These are phyloP conservation scores for Spinus olivaceus DNA, from an alignment of 2,797 vertebrate species.

Conservation along the genomic window DNA sequence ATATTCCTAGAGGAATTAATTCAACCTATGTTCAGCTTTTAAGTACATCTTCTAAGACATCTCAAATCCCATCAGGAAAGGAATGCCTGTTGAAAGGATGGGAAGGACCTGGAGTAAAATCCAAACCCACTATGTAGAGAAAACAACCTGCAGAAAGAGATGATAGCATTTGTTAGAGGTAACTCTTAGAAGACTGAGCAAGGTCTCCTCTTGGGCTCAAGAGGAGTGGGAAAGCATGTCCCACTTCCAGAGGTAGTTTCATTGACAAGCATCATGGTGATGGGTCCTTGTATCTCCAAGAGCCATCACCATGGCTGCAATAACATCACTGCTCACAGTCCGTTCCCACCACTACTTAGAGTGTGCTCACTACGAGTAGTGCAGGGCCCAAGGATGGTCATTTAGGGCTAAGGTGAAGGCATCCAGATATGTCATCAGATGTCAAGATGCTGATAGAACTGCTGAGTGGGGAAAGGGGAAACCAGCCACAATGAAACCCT, in stretches of 20 bases:
- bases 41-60: neutral
- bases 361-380: rapidly evolving
- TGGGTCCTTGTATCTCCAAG: neutral
- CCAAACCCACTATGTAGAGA: neutral
- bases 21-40: neutral
- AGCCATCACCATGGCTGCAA: neutral
- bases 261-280: neutral
- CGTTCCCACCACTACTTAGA: neutral
- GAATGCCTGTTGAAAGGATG: neutral
- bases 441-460: neutral
- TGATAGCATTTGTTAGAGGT: neutral
- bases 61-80: neutral
- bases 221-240: neutral
- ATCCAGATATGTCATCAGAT: neutral
- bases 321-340: neutral
- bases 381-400: neutral
- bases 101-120: neutral
- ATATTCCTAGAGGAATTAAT: neutral
- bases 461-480: neutral
- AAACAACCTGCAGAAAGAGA: neutral
- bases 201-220: neutral
- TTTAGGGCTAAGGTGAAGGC: neutral
- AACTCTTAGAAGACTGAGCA: neutral
- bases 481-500: neutral
- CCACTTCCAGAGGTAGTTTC: neutral